phyloP scores from a whole-genome alignment of 2,888 invertebrate species.

The Chalcis sispes region DNA sequence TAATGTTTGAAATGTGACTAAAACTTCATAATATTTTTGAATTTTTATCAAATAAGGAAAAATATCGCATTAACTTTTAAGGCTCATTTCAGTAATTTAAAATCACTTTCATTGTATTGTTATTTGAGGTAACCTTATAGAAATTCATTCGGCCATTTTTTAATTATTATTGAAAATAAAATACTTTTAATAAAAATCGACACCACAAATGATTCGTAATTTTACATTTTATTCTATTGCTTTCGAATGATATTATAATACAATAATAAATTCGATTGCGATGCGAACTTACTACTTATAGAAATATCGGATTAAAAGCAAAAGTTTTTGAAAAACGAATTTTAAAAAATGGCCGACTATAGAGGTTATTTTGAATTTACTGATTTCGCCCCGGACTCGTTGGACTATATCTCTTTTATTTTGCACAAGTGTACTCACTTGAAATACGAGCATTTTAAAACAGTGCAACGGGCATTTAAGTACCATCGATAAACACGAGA shows the following conservation, averaged over 20 bases:
- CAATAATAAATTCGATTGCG: no score
- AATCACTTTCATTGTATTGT: conserved; percentile 41
- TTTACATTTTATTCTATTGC: no score
- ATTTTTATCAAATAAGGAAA: conserved; percentile 24
- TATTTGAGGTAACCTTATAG: conserved; percentile 39
- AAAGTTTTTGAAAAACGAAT: no score
- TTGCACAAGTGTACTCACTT: conserved; percentile 29
- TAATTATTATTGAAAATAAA: neutral
- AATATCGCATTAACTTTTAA: conserved; percentile 9
- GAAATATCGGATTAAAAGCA: neutral
- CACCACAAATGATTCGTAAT: no score
- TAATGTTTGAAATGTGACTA: conserved; percentile 23
- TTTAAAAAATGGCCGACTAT: no score
- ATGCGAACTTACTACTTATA: no score
- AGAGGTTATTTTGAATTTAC: conserved; percentile 28
- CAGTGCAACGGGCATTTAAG: conserved; percentile 64
- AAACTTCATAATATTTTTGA: conserved; percentile 21
- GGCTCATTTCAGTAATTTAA: conserved; percentile 27
- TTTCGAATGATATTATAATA: neutral
- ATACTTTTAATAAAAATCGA: neutral
- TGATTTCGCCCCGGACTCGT: conserved; percentile 50
- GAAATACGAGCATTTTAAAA: conserved; percentile 9
- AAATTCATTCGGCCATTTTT: conserved; percentile 31
- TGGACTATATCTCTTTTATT: conserved; percentile 36
- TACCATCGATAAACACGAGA: conserved; percentile 71